Conservation (phyloP, 1,140 invertebrate genomes). For the Lucilia cuprina region DNA sequence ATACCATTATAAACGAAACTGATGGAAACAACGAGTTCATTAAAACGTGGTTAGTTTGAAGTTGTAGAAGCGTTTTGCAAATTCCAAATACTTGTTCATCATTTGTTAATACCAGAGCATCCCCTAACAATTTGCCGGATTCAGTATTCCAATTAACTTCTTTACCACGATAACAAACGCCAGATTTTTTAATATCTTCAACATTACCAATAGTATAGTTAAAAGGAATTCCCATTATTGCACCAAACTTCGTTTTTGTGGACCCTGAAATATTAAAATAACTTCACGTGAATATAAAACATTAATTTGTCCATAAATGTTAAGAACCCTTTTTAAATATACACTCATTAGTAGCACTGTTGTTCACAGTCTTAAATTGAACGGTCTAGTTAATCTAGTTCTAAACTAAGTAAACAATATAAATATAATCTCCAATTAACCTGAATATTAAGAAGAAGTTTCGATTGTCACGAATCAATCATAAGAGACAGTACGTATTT, state of each 20-base stretch:
- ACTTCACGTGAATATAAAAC: not conserved
- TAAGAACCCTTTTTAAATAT: no score
- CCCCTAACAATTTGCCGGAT: slow-evolving; percentile 68
- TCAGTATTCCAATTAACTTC: slow-evolving; percentile 69
- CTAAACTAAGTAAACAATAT: no score
- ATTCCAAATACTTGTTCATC: slow-evolving; percentile 81
- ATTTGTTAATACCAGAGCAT: slow-evolving; percentile 74
- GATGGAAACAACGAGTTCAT: slow-evolving; percentile 65
- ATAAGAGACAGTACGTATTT: no score
- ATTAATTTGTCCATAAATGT: not conserved
- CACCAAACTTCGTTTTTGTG: slow-evolving; percentile 63
- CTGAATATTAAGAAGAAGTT: no score
- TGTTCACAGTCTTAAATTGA: no score
- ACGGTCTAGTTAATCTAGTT: no score
- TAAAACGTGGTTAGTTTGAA: slow-evolving; percentile 66
- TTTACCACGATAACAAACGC: slow-evolving; percentile 66
- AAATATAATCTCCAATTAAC: no score
- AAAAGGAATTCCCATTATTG: slow-evolving; percentile 70
- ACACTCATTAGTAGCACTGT: no score
- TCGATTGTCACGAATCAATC: no score
- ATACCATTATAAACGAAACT: slow-evolving; percentile 63
- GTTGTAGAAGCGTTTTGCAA: slow-evolving; percentile 73
- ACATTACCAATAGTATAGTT: slow-evolving; percentile 67
- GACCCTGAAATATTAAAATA: slow-evolving; percentile 43
- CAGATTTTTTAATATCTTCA: slow-evolving; percentile 63